These are phyloP conservation scores for Brachyrhaphis roseni DNA, from an alignment of 2,797 vertebrate species.

Conservation along the genomic window DNA sequence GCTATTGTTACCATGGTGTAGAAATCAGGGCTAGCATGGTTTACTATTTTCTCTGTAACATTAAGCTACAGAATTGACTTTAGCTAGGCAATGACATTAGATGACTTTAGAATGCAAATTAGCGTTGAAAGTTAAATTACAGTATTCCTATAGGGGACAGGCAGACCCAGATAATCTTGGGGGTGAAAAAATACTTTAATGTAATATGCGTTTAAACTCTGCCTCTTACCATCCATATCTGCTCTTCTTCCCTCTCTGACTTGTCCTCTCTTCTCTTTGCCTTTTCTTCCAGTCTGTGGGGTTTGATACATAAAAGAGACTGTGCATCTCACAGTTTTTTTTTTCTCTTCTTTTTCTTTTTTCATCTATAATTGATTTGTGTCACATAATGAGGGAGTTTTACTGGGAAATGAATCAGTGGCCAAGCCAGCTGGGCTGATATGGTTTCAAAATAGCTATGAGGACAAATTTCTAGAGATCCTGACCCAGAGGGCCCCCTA, in stretches of 20 bases:
- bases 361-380: constrained; percentile 75
- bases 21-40: too few species aligned
- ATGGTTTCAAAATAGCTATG: constrained; percentile 53
- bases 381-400: constrained; percentile 68
- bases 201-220: not conserved
- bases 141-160: not conserved
- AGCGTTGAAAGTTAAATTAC: not conserved
- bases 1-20: too few species aligned
- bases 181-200: not conserved
- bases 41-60: not conserved
- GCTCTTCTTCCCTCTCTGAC: constrained; percentile 2
- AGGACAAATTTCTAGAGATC: constrained; percentile 46
- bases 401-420: constrained; percentile 48
- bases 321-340: constrained; percentile 22
- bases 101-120: not conserved
- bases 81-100: not conserved
- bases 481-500: constrained; percentile 16
- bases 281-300: constrained; percentile 15
- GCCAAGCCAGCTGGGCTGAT: constrained; percentile 44
- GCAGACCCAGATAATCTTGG: not conserved
- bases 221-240: constrained; percentile 11
- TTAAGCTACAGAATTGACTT: not conserved
- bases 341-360: constrained; percentile 9
- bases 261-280: constrained; percentile 36
- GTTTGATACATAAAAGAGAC: constrained; percentile 53